Evolutionary conservation across 2,113 vertebrate genomes (phyloP).

Genomic region (Galeopterus variegatus): DNA sequence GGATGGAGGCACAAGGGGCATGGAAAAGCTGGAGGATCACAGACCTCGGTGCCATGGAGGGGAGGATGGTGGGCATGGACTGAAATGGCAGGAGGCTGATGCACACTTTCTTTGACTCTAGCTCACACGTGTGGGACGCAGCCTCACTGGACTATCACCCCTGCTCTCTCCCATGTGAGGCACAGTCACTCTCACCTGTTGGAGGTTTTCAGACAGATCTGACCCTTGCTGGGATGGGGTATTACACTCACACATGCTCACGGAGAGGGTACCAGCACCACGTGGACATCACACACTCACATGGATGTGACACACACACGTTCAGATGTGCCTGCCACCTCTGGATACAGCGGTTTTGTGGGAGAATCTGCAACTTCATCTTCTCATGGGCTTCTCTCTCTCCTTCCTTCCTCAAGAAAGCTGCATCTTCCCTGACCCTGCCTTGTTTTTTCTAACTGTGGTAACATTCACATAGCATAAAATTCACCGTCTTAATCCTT

Average conservation of each 20-base stretch:
- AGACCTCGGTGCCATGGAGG: neutral
- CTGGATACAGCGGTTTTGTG: no score
- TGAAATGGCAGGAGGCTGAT: neutral
- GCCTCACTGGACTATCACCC: neutral
- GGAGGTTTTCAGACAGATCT: neutral
- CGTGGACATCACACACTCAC: accelerated
- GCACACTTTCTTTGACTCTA: neutral
- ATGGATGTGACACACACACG: accelerated
- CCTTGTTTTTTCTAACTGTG: neutral
- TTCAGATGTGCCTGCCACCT: neutral
- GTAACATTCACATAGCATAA: neutral
- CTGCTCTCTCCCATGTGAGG: accelerated
- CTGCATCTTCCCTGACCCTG: neutral
- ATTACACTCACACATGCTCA: neutral
- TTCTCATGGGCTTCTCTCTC: neutral
- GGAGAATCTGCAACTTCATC: neutral
- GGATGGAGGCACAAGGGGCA: neutral
- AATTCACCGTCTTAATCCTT: neutral
- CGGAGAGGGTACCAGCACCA: neutral
- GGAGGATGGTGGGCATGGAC: neutral
- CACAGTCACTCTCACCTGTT: neutral
- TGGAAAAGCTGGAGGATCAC: neutral
- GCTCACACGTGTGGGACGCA: neutral
- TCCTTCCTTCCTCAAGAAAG: neutral
- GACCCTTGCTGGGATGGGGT: neutral